Evolutionary conservation across 1,140 invertebrate genomes (phyloP).

Genomic region (Bombus turneri): DNA sequence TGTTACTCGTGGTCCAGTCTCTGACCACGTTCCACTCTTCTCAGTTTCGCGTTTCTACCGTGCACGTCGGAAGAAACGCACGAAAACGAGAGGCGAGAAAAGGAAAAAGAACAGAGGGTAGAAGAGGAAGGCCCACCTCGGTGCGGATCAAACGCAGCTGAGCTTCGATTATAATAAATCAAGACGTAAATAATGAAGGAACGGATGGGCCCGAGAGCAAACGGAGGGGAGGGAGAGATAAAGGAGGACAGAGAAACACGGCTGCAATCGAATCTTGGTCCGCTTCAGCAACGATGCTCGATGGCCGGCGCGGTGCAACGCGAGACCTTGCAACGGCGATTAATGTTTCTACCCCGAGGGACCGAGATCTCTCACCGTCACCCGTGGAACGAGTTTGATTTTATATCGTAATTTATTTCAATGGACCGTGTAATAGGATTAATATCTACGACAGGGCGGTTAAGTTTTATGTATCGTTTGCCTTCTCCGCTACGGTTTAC

Average conservation of each 20-base stretch:
- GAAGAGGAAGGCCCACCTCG: slow-evolving; percentile 60
- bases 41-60: background rate
- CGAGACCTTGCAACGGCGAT: slow-evolving; percentile 70
- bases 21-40: background rate
- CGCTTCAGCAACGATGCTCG: slow-evolving; percentile 15
- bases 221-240: background rate
- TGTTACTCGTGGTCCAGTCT: no score
- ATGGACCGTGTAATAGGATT: slow-evolving; percentile 60
- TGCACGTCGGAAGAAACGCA: no score
- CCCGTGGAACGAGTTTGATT: slow-evolving; percentile 52
- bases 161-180: slow-evolving; percentile 82
- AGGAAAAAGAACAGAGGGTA: slow-evolving; percentile 36
- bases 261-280: slow-evolving; percentile 73
- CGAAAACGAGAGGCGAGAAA: no score
- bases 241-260: slow-evolving; percentile 13
- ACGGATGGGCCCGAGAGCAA: slow-evolving; percentile 75
- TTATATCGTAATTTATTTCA: slow-evolving; percentile 58
- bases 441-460: slow-evolving; percentile 37
- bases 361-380: slow-evolving; percentile 46
- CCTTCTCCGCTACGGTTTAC: no score
- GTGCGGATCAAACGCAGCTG: slow-evolving; percentile 76
- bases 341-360: slow-evolving; percentile 74
- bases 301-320: slow-evolving; percentile 60
- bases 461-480: slow-evolving; percentile 1
- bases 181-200: slow-evolving; percentile 81